Evolutionary conservation across 2,113 vertebrate species (phyloP), one percentile per base, ranked within the genome.

Genomic region (Anolis sagrei): DNA sequence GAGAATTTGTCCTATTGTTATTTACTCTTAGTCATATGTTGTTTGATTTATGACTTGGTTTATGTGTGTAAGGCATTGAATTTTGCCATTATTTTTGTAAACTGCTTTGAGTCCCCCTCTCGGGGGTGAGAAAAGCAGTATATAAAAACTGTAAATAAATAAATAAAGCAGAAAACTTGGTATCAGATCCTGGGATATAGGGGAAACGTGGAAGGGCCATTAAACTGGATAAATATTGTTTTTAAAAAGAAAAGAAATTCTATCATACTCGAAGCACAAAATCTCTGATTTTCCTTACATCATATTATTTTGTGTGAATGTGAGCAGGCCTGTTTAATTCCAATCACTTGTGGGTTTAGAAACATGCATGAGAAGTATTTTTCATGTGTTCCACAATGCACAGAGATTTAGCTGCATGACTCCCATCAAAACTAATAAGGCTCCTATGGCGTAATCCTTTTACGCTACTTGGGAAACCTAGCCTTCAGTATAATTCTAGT

Each of bases 361-460:
- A 90, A 76, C 5, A 29, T 81, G n/a, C 76, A 75, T 86, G 13
- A 49, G 58, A 51, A 10, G 14, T 48, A 86, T 88, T 84, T 85
- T 58, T 4, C 13, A 85, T 78, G 48, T 84, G 7, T 3, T 61
- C 0, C 2, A 1, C 58, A 4, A 44, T 86, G 64, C 79, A 48
- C 5, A 82, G 64, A 82, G 34, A 82, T 84, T 86, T 18, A 23
- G 36, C 62, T 82, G 10, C 32, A 88, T 83, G 18, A 61, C 3
- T 91, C 73, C 69, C 77, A 76, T 87, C 75, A 85, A 58, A 32
- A 21, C 90, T 92, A 85, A 75, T 88, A 82, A 72, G 39, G 85
- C 39, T 79, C 14, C 76, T 87, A 79, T 27, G 8, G 61, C 70
- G 90, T 85, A 93, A 93, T 88, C 87, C 70, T 62, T 64, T 64